phyloP scores from a whole-genome alignment of 2,888 invertebrate genomes.

The Lasius platythorax region DNA sequence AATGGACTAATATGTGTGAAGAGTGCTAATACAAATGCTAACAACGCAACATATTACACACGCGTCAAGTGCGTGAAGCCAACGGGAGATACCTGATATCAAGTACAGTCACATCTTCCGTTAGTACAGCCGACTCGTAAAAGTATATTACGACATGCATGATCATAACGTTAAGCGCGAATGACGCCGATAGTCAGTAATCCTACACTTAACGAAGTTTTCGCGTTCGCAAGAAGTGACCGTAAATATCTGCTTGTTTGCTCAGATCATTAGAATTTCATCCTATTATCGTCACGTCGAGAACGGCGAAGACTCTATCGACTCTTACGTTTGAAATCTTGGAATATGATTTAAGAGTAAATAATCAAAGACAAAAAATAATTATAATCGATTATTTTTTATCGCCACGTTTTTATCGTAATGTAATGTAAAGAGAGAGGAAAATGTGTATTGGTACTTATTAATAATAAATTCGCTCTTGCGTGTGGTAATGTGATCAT shows the following conservation, averaged over 20 bases:
- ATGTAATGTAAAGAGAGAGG: neutral
- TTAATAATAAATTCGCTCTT: constrained; percentile 1
- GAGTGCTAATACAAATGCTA: constrained; percentile 32
- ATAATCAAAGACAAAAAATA: neutral
- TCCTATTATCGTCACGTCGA: constrained; percentile 14
- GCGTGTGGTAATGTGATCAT: neutral
- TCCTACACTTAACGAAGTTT: constrained; percentile 61
- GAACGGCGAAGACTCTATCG: neutral
- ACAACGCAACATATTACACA: constrained; percentile 17
- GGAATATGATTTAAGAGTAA: neutral
- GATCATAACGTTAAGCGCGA: constrained; percentile 52
- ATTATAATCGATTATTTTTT: constrained; percentile 3
- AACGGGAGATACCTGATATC: constrained; percentile 53
- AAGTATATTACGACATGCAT: constrained; percentile 50
- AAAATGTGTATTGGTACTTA: neutral
- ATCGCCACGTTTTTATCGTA: neutral
- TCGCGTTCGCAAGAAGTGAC: constrained; percentile 41
- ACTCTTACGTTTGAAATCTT: constrained; percentile 3
- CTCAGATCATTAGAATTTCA: constrained; percentile 24
- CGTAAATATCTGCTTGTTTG: constrained; percentile 49
- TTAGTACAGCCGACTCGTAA: constrained; percentile 55
- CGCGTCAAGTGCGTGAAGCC: constrained; percentile 36
- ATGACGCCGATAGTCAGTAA: constrained; percentile 54
- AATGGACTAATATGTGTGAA: neutral
- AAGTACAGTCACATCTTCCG: constrained; percentile 54